A percentile compares a stretch with the other conserved stretches of the same genome.
Evolutionary conservation across 2,888 invertebrate species (phyloP).

Genomic region (Cryptophagus acutangulus): DNA sequence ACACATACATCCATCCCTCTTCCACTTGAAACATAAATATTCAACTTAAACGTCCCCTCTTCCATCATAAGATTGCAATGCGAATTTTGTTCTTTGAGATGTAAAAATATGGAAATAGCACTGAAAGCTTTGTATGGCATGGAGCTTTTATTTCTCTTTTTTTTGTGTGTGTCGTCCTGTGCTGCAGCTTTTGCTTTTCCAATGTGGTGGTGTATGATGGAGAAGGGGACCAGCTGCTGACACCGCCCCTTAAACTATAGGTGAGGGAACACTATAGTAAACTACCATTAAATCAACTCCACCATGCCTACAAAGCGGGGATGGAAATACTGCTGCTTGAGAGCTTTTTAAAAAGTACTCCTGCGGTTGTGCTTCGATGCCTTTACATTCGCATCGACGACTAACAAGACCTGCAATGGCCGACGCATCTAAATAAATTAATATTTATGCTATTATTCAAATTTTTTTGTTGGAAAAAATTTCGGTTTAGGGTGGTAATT

Average conservation of each 20-base stretch:
- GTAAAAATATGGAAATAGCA: constrained; percentile 46
- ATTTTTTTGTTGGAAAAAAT: background rate
- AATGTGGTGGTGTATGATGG: constrained; percentile 15
- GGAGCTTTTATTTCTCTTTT: constrained; percentile 22
- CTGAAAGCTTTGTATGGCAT: constrained; percentile 37
- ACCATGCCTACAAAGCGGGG: constrained; percentile 31
- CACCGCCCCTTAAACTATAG: constrained; percentile 39
- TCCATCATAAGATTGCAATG: constrained; percentile 41
- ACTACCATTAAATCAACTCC: constrained; percentile 39
- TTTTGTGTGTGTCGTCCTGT: constrained; percentile 11
- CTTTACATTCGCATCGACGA: constrained; percentile 9
- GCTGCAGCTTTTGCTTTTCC: constrained; percentile 24
- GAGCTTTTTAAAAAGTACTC: constrained; percentile 21
- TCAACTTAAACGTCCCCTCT: constrained; percentile 30
- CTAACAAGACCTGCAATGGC: constrained; percentile 6
- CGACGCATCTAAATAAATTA: constrained; percentile 5
- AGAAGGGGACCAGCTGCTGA: constrained; percentile 30
- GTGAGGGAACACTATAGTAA: constrained; percentile 35
- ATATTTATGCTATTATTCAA: constrained; percentile 1
- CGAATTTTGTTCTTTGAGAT: constrained; percentile 41
- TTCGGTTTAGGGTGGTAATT: background rate
- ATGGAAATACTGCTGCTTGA: constrained; percentile 19
- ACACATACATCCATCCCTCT: constrained; percentile 23
- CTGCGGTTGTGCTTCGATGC: constrained; percentile 24
- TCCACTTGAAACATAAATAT: constrained; percentile 33